Evolutionary conservation across 1,140 invertebrate species (phyloP).

Genomic region (Drosophila varians): DNA sequence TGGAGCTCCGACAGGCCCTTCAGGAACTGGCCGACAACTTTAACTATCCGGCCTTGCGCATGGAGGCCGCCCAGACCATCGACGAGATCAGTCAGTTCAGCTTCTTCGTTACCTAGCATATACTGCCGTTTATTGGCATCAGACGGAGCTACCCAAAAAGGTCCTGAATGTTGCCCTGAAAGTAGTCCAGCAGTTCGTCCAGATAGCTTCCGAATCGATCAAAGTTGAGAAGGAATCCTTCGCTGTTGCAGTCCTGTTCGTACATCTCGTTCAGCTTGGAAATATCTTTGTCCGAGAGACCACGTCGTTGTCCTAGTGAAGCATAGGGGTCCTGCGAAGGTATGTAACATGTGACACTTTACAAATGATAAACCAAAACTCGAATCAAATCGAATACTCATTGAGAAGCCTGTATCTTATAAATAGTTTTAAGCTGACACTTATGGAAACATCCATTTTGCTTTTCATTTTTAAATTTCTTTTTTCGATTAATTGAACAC

Average conservation of each 20-base stretch:
- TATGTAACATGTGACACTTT: not conserved
- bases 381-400: not conserved
- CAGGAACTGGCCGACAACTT: slow-evolving; percentile 84
- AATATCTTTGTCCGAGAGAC: slow-evolving; percentile 87
- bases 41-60: slow-evolving; percentile 36
- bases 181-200: slow-evolving; percentile 74
- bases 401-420: not conserved
- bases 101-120: slow-evolving; percentile 83
- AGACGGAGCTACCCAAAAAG: slow-evolving; percentile 53
- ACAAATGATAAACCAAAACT: not conserved
- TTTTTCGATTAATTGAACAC: not conserved
- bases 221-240: slow-evolving; percentile 55
- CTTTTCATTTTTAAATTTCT: not conserved
- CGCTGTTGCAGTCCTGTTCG: slow-evolving; percentile 83
- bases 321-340: slow-evolving; percentile 70
- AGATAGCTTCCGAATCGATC: slow-evolving; percentile 65
- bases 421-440: not conserved
- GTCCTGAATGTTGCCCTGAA: slow-evolving; percentile 63
- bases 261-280: slow-evolving; percentile 89
- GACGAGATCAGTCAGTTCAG: slow-evolving; percentile 85
- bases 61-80: slow-evolving; percentile 84
- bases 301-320: slow-evolving; percentile 87
- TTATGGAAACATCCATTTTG: not conserved
- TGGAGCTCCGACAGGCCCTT: slow-evolving; percentile 84
- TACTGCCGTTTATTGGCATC: slow-evolving; percentile 28